A percentile compares a stretch with the other conserved stretches of the same genome.
Conservation (phyloP, 1,140 invertebrate genomes). For the Cydia splendana region DNA sequence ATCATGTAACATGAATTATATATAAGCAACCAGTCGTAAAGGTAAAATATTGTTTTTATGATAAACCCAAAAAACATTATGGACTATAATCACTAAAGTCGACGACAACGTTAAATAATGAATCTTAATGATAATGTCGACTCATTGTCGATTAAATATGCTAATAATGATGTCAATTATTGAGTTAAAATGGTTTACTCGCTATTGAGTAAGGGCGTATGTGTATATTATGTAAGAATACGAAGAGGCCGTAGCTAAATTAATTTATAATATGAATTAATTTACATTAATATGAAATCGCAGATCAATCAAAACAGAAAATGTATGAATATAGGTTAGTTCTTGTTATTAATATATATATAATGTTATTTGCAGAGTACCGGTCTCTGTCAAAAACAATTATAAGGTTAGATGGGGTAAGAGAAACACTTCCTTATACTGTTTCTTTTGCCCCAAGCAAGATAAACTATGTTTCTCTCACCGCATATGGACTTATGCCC, state of each 20-base stretch:
- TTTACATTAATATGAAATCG: too few relatives aligned
- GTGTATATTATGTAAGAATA: conserved; percentile 17
- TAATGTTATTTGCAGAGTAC: background rate
- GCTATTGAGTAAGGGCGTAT: background rate
- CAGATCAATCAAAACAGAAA: background rate
- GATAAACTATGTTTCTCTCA: too few relatives aligned
- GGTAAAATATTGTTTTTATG: background rate
- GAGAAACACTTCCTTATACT: too few relatives aligned
- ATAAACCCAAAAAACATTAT: background rate
- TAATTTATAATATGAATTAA: background rate
- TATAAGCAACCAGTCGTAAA: background rate
- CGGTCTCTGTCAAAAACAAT: conserved; percentile 4
- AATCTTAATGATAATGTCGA: background rate
- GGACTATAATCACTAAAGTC: too few relatives aligned
- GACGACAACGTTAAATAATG: too few relatives aligned
- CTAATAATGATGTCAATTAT: background rate
- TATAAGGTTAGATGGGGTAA: too few relatives aligned
- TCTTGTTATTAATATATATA: background rate
- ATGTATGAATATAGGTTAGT: too few relatives aligned
- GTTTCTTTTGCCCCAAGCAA: too few relatives aligned
- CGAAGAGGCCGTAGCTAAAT: conserved; percentile 10
- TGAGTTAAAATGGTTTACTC: background rate
- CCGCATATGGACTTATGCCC: too few relatives aligned
- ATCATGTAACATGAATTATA: background rate
- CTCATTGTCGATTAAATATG: background rate